Base-by-base conservation (phyloP, 1,140 invertebrate genomes). In the Calosoma granatense region DNA sequence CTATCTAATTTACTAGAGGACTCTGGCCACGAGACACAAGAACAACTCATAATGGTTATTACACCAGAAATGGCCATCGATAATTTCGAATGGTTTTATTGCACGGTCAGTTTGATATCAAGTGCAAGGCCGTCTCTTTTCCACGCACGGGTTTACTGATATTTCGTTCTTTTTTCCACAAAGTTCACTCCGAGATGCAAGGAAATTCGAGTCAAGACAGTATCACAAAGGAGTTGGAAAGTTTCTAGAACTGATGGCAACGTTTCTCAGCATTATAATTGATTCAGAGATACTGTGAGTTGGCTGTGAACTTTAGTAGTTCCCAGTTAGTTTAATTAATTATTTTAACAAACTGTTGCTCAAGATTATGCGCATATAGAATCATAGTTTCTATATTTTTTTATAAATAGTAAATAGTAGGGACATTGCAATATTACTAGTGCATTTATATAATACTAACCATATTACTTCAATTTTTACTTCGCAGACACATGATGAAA, bases 21-120 rank as follows among this genome's bases (percentile, higher is more conserved):
- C 26, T 14, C 14, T 30, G 26, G 4, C 14, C 26, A 30, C 6
- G 6, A 47, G 17, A 36, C 26, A 36, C 41, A 47, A 47, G 41
- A 47, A 47, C 41, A 47, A 47, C 9, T 47, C 41, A 47, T 47
- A 47, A 47, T 47, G 41, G 41, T 47, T 47, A 47, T 47, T 47
- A 47, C 41, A 47, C 41, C 41, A 47, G 41, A 47, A 47, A 47
- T 47, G 41, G 41, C 41, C 41, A 47, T 47, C 41, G 6, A 47
- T 47, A 47, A 47, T 47, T 47, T 17, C 41, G 15, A 47, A 47
- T 12, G 41, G 9, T 47, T 47, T 36, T 47, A 47, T 47, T 17
- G 41, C 15, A 6, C 41, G 41, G 41, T 47, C 41, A 47, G 6
- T 36, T 47, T 47, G 41, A 47, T 47, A 47, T 47, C 41, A 47